These are phyloP conservation scores for Brachionus koreanus DNA, from an alignment of 1,140 invertebrate species.

Conservation along the genomic window DNA sequence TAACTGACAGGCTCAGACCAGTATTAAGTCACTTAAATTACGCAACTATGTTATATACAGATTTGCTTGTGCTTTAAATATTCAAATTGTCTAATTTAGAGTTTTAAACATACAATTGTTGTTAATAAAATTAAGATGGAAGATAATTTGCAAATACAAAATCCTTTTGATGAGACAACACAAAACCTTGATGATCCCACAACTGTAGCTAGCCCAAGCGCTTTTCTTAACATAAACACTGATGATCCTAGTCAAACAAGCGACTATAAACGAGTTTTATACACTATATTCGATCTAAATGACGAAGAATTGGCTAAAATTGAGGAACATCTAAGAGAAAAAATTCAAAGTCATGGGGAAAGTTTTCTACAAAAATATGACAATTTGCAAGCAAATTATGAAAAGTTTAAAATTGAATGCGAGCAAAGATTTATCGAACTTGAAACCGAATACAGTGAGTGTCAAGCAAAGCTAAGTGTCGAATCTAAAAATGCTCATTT, in stretches of 20 bases:
- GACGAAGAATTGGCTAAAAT: constrained; percentile 26
- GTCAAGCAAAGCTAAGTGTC: constrained; percentile 8
- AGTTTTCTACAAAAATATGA: constrained; percentile 39
- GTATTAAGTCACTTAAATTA: neutral
- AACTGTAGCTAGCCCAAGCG: neutral
- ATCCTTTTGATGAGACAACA: neutral
- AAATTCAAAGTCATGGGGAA: constrained; percentile 17
- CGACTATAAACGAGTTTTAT: constrained; percentile 1
- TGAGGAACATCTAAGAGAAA: constrained; percentile 12
- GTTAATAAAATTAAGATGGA: neutral
- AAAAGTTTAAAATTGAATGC: constrained; percentile 43
- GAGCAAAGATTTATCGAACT: constrained; percentile 38
- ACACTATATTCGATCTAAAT: constrained; percentile 25
- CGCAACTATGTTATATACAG: neutral
- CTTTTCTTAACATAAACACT: neutral
- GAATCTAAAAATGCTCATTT: constrained; percentile 43
- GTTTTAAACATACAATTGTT: neutral
- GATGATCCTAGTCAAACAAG: neutral
- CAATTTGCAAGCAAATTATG: neutral
- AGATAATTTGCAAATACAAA: neutral
- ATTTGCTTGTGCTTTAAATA: neutral
- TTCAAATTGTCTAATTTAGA: neutral
- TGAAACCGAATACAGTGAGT: constrained; percentile 19
- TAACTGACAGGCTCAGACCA: constrained; percentile 20
- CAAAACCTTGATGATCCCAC: neutral